phyloP scores from a whole-genome alignment of 2,797 vertebrate species.

The Xiphorhynchus erythropygius region DNA sequence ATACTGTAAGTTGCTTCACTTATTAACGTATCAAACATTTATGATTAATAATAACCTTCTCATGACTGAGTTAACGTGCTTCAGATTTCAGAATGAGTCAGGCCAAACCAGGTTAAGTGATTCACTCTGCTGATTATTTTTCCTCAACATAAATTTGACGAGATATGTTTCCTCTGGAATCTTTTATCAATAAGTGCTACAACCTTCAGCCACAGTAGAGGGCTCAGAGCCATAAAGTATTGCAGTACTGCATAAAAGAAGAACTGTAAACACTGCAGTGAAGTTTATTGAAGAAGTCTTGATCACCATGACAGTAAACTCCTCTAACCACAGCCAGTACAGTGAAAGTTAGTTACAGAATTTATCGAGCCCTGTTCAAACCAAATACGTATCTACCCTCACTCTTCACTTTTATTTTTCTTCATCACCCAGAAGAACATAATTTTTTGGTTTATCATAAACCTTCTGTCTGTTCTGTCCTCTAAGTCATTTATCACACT shows the following conservation, averaged over 20 bases:
- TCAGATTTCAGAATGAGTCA: neutral
- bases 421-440: conserved; percentile 52
- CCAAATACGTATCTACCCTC: conserved; percentile 44
- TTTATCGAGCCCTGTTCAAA: conserved; percentile 64
- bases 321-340: conserved; percentile 21
- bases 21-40: neutral
- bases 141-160: conserved; percentile 7
- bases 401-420: conserved; percentile 67
- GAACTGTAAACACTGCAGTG: conserved; percentile 54
- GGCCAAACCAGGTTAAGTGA: conserved; percentile 56
- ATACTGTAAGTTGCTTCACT: neutral
- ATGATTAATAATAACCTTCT: neutral
- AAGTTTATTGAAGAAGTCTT: conserved; percentile 74
- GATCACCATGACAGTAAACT: conserved; percentile 68
- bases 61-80: neutral
- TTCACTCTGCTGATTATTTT: conserved; percentile 50
- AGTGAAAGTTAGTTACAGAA: conserved; percentile 42
- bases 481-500: conserved; percentile 61
- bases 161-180: conserved; percentile 52
- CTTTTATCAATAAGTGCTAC: conserved; percentile 71
- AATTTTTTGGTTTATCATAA: conserved; percentile 64
- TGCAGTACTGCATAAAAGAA: conserved; percentile 54
- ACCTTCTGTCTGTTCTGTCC: conserved; percentile 54
- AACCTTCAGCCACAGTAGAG: conserved; percentile 56
- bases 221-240: conserved; percentile 69